phyloP scores from a whole-genome alignment of 2,797 vertebrate species.

The Anniella stebbinsi region DNA sequence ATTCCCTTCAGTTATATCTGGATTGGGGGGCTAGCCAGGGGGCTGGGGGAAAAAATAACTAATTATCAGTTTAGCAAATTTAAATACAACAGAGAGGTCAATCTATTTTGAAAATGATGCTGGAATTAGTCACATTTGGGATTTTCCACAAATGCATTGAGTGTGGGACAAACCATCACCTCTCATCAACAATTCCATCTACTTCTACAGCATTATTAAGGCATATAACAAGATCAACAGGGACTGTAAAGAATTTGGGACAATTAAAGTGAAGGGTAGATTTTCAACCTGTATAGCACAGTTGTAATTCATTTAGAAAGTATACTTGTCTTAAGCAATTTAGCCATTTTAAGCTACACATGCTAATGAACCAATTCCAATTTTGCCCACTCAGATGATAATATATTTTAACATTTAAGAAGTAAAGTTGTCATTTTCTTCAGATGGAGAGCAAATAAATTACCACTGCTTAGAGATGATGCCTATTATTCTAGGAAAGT shows the following conservation, averaged over 20 bases:
- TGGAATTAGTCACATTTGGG: not conserved
- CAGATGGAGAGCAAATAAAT: conserved; percentile 16
- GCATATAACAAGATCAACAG: not conserved
- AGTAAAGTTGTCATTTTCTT: conserved; percentile 26
- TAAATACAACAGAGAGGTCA: not conserved
- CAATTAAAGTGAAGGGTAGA: not conserved
- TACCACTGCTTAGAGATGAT: conserved; percentile 9
- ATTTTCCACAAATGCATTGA: not conserved
- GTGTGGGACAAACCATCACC: not conserved
- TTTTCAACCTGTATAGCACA: not conserved
- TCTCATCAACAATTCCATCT: not conserved
- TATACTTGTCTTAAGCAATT: conserved; percentile 34
- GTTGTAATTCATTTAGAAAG: not conserved
- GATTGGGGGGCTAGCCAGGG: not conserved
- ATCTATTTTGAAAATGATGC: not conserved
- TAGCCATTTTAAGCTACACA: not conserved
- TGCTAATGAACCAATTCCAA: not conserved
- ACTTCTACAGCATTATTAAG: not conserved
- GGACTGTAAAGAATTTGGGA: not conserved
- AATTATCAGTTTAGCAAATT: not conserved
- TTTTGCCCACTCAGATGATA: not conserved
- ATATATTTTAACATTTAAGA: not conserved
- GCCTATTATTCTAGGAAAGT: not conserved
- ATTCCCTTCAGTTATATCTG: not conserved
- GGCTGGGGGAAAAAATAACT: not conserved